Base-by-base conservation (phyloP, 2,113 vertebrate genomes). In the Isichthys henryi region DNA sequence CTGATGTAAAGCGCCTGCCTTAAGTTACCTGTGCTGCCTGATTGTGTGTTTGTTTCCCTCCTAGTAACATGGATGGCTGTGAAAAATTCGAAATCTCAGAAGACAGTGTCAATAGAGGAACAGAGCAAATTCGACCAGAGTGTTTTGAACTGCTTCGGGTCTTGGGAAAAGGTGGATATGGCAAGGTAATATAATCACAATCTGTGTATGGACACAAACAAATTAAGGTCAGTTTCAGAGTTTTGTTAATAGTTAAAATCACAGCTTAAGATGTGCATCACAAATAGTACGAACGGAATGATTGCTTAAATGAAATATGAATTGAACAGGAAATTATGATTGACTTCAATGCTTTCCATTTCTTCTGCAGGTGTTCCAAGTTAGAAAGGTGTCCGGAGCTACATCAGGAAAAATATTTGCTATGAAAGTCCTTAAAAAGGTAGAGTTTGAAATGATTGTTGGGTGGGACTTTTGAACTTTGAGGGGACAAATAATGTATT, bases 341-440 rank as follows among this genome's bases (percentile, higher is more conserved):
- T 58, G 49, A 48, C 83, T 46, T 77, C 46, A 13, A 5, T 49
- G 10, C 1, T 89, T 80, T 17, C 48, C 15, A 70, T 46, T 90
- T 86, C 21, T 88, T n/a, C 48, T 90, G 9, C 88, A 99, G 98
- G 98, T 99, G 90, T 99, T 99, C 90, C 98, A 99, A 95, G 98
- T 99, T 90, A 96, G 98, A 77, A 99, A 99, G 95, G 98, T 99
- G 88, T 95, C 97, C 0, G 98, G 98, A 93, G 96, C 96, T 74
- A 97, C 96, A 92, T 97, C 97, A 1, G 97, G 97, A 93, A 99
- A 99, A 93, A 99, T 99, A 94, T 99, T 99, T 96, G 98, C 98
- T 52, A 99, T 99, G 98, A 99, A 99, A 92, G 98, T 99, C 92
- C 96, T 99, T 92, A 99, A 99, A 96, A 99, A 99, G 97, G 98